Evolutionary conservation across 2,888 invertebrate genomes (phyloP).

Genomic region (Meloe dianella): DNA sequence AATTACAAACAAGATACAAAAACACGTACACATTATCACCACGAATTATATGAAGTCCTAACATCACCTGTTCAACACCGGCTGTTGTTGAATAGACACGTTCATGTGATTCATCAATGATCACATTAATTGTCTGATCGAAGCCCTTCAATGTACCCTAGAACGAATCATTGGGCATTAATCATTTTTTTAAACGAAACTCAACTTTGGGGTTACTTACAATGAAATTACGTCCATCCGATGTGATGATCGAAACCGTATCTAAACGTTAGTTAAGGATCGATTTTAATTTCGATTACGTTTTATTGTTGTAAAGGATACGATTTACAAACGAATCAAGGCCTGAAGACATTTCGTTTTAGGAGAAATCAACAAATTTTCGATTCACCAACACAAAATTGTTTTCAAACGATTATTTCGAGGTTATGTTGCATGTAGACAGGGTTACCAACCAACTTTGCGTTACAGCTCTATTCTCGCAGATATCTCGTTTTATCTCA

Average conservation of each 20-base stretch:
- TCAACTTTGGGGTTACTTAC: constrained; percentile 66
- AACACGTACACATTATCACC: constrained; percentile 92
- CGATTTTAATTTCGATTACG: too few relatives aligned
- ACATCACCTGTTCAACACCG: constrained; percentile 93
- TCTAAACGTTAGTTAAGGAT: constrained; percentile 58
- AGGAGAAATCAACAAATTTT: not conserved
- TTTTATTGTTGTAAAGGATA: constrained; percentile 62
- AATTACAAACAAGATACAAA: not conserved
- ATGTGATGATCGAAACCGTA: constrained; percentile 93
- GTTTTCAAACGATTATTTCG: not conserved
- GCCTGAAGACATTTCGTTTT: constrained; percentile 75
- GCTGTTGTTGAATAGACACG: constrained; percentile 92
- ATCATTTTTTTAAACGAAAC: not conserved
- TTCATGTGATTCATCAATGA: constrained; percentile 97
- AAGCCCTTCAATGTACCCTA: constrained; percentile 96
- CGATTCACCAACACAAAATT: not conserved
- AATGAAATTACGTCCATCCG: constrained; percentile 95
- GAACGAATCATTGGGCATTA: constrained; percentile 40
- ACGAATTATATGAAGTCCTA: constrained; percentile 96
- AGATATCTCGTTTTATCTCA: too few relatives aligned
- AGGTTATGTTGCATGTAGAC: not conserved
- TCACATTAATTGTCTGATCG: constrained; percentile 99
- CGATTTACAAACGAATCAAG: constrained; percentile 87
- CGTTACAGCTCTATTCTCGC: too few relatives aligned
- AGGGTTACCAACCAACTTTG: not conserved